phyloP scores from a whole-genome alignment of 2,113 vertebrate genomes.

The Vulpes lagopus region DNA sequence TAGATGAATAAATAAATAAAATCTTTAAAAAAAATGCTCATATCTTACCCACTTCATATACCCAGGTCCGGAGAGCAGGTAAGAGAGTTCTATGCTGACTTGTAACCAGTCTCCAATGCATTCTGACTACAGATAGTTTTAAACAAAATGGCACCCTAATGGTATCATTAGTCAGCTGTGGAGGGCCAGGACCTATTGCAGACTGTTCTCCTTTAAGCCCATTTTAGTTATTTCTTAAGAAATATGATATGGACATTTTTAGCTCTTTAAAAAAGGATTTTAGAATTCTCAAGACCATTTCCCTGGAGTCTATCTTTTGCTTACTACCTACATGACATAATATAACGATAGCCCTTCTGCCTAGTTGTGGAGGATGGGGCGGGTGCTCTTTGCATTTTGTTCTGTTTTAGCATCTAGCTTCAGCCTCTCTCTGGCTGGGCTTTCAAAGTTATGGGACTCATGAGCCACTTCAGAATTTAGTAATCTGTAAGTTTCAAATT shows the following conservation, averaged over 20 bases:
- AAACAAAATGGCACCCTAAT: background rate
- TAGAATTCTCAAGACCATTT: background rate
- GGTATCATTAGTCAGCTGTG: background rate
- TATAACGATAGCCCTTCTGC: background rate
- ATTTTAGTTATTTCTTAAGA: background rate
- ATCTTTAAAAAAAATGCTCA: no score
- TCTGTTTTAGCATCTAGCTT: background rate
- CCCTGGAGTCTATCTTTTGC: background rate
- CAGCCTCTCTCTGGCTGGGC: background rate
- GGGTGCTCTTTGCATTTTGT: background rate
- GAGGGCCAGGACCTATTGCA: background rate
- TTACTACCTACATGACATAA: background rate
- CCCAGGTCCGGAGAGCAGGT: background rate
- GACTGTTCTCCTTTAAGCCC: background rate
- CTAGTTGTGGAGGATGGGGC: background rate
- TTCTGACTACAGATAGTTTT: background rate
- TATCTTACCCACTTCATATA: background rate
- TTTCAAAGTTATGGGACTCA: background rate
- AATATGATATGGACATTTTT: background rate
- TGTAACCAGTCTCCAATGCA: rapidly evolving
- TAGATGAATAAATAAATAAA: no score
- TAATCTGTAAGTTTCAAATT: background rate
- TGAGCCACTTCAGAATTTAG: background rate
- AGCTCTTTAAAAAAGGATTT: constrained; percentile 6
- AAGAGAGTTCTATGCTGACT: background rate